Conservation (phyloP, 2,888 invertebrate species). For the Pterostichus madidus region DNA sequence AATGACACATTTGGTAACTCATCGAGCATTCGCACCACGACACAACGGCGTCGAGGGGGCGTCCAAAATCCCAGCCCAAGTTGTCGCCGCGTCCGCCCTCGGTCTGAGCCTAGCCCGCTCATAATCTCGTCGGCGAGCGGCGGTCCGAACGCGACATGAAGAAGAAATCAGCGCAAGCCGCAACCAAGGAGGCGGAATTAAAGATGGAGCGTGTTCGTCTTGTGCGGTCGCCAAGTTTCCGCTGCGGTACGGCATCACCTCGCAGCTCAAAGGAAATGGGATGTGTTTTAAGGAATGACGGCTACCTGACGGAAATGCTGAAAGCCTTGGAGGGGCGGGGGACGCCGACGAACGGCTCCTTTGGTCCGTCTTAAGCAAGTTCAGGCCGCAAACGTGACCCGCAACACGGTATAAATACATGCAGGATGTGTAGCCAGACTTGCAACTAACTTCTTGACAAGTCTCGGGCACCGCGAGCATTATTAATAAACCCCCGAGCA, state of each 20-base stretch:
- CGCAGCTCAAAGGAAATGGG: conserved; percentile 66
- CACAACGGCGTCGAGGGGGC: background rate
- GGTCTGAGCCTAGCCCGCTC: background rate
- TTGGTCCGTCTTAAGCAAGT: conserved; percentile 64
- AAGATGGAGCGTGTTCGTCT: conserved; percentile 47
- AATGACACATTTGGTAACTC: conserved; percentile 51
- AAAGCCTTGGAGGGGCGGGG: conserved; percentile 24
- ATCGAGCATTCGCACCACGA: conserved; percentile 42
- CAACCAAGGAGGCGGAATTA: conserved; percentile 52
- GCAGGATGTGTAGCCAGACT: conserved; percentile 70
- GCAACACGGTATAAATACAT: conserved; percentile 73
- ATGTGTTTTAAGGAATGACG: conserved; percentile 67
- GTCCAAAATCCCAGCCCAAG: conserved; percentile 31
- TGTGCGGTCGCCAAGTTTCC: conserved; percentile 44
- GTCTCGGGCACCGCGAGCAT: conserved; percentile 43
- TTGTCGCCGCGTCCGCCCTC: background rate
- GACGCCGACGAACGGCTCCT: conserved; percentile 8
- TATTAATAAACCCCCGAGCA: conserved; percentile 49
- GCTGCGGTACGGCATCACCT: conserved; percentile 59
- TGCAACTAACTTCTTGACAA: conserved; percentile 58
- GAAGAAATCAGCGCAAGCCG: conserved; percentile 56
- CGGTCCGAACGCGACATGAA: conserved; percentile 53
- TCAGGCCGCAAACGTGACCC: conserved; percentile 70
- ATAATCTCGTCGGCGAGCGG: conserved; percentile 49
- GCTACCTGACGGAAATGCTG: conserved; percentile 67